Conservation (phyloP, 2,113 vertebrate genomes). For the Erythrocercus mccallii region DNA sequence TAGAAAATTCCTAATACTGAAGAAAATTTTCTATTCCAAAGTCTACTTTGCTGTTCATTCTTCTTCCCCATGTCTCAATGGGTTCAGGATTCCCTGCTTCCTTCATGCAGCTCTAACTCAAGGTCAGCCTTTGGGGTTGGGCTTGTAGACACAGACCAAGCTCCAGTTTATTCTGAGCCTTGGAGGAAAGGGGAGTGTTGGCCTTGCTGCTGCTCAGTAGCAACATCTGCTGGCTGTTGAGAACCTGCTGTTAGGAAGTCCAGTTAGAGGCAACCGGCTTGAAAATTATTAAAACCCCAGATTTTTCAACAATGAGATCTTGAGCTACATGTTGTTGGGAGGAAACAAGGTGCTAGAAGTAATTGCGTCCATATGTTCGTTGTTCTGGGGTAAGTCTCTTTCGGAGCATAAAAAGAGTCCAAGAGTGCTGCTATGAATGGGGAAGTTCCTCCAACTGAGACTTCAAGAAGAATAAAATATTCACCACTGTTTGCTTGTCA, state of each 20-base stretch:
- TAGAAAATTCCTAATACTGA: neutral
- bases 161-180: neutral
- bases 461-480: neutral
- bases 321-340: neutral
- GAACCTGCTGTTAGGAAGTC: neutral
- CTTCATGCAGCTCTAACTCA: neutral
- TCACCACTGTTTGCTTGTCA: neutral
- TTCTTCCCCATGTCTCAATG: neutral
- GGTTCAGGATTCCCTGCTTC: neutral
- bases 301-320: neutral
- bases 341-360: neutral
- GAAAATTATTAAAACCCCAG: neutral
- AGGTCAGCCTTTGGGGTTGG: neutral
- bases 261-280: neutral
- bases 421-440: neutral
- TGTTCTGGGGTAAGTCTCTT: neutral
- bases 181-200: neutral
- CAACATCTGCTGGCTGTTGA: slow-evolving; percentile 45
- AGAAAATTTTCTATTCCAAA: neutral
- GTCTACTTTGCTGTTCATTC: neutral
- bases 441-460: neutral
- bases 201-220: slow-evolving; percentile 31
- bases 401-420: neutral
- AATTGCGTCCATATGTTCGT: neutral
- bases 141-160: neutral